A percentile compares a stretch with the other conserved stretches of the same genome.
These are phyloP conservation scores for Phyto melanocephala DNA, from an alignment of 2,888 invertebrate genomes.

Conservation along the genomic window DNA sequence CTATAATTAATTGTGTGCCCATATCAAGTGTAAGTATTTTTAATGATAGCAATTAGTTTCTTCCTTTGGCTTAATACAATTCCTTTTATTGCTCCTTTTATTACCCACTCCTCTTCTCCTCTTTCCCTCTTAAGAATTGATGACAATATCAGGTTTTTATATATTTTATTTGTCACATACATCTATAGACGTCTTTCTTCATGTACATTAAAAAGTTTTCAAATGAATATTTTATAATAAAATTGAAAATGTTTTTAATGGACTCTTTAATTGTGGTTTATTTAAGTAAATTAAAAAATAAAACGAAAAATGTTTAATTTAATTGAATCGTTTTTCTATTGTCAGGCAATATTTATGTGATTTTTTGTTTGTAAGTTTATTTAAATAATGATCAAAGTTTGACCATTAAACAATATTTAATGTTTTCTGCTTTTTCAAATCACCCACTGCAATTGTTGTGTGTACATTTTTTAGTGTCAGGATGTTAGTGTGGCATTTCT, in stretches of 20 bases:
- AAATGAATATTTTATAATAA: slow-evolving; percentile 5
- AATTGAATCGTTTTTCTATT: slow-evolving; percentile 34
- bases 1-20: slow-evolving; percentile 59
- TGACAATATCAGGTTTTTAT: slow-evolving; percentile 57
- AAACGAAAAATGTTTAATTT: slow-evolving; percentile 6
- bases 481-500: neutral
- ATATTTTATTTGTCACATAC: neutral
- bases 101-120: neutral
- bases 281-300: slow-evolving; percentile 38
- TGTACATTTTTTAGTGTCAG: neutral
- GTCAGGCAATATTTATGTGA: slow-evolving; percentile 29
- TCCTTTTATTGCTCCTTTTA: neutral
- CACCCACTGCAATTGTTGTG: neutral
- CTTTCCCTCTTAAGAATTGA: slow-evolving; percentile 31
- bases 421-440: slow-evolving; percentile 29
- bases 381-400: slow-evolving; percentile 51
- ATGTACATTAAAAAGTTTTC: neutral
- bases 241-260: slow-evolving; percentile 49
- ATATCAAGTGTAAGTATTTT: slow-evolving; percentile 64
- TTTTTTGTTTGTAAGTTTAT: neutral
- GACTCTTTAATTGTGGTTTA: slow-evolving; percentile 46
- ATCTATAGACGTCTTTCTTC: neutral
- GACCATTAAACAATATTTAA: slow-evolving; percentile 49
- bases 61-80: slow-evolving; percentile 19
- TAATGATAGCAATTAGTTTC: slow-evolving; percentile 63